Evolutionary conservation across 2,113 vertebrate genomes (phyloP).

Genomic region (Hydropotes inermis): DNA sequence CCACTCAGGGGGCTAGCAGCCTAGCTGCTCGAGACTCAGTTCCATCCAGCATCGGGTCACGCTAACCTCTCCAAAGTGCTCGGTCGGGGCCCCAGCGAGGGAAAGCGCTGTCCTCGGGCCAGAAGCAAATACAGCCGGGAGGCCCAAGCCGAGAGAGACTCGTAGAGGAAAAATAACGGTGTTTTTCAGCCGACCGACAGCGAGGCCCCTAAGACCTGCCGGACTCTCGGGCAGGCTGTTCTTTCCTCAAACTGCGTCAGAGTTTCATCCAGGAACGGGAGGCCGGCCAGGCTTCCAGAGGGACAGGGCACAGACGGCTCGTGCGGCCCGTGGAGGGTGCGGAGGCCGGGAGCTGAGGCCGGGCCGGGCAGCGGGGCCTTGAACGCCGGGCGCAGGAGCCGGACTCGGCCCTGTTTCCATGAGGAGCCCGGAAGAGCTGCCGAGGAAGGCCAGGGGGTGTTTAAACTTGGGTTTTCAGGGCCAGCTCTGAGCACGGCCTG

Average conservation of each 20-base stretch:
- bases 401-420: background rate
- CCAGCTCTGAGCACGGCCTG: background rate
- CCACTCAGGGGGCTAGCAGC: background rate
- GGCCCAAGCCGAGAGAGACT: constrained; percentile 67
- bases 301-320: constrained; percentile 29
- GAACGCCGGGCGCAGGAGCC: background rate
- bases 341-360: background rate
- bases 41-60: constrained; percentile 28
- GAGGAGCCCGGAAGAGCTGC: background rate
- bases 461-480: background rate
- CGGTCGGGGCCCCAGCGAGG: constrained; percentile 55
- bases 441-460: background rate
- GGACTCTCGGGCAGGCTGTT: constrained; percentile 60
- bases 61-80: constrained; percentile 54
- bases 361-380: background rate
- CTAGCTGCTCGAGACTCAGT: background rate
- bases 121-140: constrained; percentile 56
- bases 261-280: constrained; percentile 62
- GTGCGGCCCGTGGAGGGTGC: background rate
- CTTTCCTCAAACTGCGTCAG: constrained; percentile 46
- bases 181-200: constrained; percentile 69
- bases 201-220: constrained; percentile 70
- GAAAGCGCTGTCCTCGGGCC: constrained; percentile 57
- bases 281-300: constrained; percentile 32
- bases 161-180: constrained; percentile 62